These are phyloP conservation scores for Bombus huntii DNA, from an alignment of 1,140 invertebrate species.

Conservation along the genomic window DNA sequence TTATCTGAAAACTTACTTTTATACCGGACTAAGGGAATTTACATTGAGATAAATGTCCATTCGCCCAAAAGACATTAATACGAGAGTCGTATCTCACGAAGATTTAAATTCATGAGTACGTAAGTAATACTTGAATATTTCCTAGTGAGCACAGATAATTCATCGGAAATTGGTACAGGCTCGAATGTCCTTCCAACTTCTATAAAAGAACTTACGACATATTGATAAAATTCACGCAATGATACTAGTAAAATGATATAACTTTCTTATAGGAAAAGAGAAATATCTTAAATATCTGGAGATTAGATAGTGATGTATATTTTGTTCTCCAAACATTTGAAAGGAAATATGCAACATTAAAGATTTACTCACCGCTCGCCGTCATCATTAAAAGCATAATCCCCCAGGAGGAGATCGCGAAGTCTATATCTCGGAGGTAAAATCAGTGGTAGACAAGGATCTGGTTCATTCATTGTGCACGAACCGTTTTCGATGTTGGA, in stretches of 20 bases:
- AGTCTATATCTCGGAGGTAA: constrained; percentile 87
- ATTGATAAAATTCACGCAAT: too few relatives aligned
- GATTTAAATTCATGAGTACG: neutral
- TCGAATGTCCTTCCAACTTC: too few relatives aligned
- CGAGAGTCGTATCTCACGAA: too few relatives aligned
- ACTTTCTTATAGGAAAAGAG: neutral
- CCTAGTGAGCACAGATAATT: neutral
- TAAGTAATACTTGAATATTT: neutral
- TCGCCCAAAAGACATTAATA: neutral
- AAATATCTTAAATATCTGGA: neutral
- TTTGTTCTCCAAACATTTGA: neutral
- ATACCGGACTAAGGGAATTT: neutral
- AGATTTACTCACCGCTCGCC: constrained; percentile 86
- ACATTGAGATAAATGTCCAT: neutral
- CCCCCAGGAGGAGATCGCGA: constrained; percentile 89
- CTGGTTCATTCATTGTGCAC: constrained; percentile 79
- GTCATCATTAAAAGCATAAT: constrained; percentile 90
- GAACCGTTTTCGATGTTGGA: constrained; percentile 30
- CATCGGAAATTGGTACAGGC: neutral
- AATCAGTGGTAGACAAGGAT: constrained; percentile 78
- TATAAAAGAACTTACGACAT: neutral
- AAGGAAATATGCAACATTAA: neutral
- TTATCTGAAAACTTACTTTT: neutral
- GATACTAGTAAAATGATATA: neutral
- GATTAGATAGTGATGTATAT: neutral